Conservation (phyloP, 2,113 vertebrate species). For the Balaeniceps rex region DNA sequence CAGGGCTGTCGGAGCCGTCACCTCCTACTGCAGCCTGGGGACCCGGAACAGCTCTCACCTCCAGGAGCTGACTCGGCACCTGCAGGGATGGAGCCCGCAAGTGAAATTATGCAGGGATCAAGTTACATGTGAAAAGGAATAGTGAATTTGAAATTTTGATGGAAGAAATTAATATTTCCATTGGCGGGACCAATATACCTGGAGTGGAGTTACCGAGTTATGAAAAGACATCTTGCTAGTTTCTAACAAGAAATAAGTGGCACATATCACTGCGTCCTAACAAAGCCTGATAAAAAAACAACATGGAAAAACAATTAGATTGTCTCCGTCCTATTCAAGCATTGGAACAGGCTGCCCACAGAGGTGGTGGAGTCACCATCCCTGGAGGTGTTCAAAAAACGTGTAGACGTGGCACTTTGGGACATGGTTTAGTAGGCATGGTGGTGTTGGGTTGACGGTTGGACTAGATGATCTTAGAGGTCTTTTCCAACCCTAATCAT, state of each 20-base stretch:
- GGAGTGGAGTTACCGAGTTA: background rate
- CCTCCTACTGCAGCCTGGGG: background rate
- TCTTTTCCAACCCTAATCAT: too few relatives aligned
- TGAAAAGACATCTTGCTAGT: background rate
- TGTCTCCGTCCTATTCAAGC: background rate
- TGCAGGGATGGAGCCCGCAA: background rate
- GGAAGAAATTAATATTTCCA: background rate
- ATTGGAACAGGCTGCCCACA: too few relatives aligned
- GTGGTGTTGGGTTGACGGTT: too few relatives aligned
- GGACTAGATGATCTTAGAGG: too few relatives aligned
- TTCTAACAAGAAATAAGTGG: background rate
- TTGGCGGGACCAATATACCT: background rate
- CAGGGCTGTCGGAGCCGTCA: background rate
- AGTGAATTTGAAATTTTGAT: background rate
- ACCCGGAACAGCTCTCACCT: accelerated
- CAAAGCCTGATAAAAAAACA: background rate
- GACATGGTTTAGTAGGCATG: too few relatives aligned
- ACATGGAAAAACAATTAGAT: background rate
- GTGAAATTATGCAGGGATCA: background rate
- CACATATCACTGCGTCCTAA: background rate
- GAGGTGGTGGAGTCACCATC: too few relatives aligned
- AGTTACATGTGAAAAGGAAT: background rate
- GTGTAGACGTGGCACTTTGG: too few relatives aligned
- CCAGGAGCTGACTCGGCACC: background rate
- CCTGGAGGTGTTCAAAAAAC: too few relatives aligned